phyloP scores from a whole-genome alignment of 2,888 invertebrate genomes.

The Neria commutata region DNA sequence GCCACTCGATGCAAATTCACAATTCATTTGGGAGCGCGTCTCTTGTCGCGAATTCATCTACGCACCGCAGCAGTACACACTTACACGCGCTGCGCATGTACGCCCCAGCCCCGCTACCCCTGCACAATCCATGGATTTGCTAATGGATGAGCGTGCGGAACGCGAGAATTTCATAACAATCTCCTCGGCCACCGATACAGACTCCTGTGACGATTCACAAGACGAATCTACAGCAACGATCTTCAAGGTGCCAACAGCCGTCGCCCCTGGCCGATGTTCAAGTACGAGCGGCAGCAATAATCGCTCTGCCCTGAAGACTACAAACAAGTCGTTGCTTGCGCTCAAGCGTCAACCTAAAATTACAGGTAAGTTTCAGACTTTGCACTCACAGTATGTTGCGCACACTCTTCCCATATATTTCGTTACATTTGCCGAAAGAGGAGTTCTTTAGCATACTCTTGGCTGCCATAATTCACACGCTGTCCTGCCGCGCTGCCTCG shows the following conservation, averaged over 20 bases:
- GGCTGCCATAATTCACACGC: background rate
- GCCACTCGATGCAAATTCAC: conserved; percentile 48
- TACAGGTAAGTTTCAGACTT: conserved; percentile 54
- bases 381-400: background rate
- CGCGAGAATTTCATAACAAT: conserved; percentile 47
- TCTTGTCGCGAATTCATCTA: conserved; percentile 50
- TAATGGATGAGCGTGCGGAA: conserved; percentile 57
- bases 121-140: conserved; percentile 41
- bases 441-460: too few species aligned
- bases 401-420: too few species aligned
- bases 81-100: conserved; percentile 61
- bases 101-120: conserved; percentile 37
- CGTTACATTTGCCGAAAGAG: background rate
- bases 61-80: conserved; percentile 60
- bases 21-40: conserved; percentile 60
- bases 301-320: too few species aligned
- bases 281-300: conserved; percentile 24
- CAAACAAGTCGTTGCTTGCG: conserved; percentile 27
- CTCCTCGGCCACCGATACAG: conserved; percentile 48
- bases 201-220: conserved; percentile 56
- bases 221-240: conserved; percentile 47
- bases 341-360: conserved; percentile 60
- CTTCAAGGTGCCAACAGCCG: conserved; percentile 44
- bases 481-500: background rate
- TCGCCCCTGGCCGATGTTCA: conserved; percentile 22